phyloP scores from a whole-genome alignment of 2,888 invertebrate genomes.

The Scaptomyza reducta region DNA sequence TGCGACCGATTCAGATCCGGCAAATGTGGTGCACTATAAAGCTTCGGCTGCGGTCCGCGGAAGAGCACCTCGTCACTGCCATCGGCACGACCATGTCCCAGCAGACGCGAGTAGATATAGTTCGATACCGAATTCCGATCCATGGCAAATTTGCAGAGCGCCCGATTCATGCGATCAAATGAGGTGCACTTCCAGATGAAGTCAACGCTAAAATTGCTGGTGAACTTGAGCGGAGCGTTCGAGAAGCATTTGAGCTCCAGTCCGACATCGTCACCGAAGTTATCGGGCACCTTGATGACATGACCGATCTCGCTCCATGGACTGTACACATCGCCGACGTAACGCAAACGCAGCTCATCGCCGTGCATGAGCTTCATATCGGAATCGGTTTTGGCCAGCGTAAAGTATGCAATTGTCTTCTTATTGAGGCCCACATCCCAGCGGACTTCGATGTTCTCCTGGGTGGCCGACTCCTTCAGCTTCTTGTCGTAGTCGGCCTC shows the following conservation, averaged over 20 bases:
- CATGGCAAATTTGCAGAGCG: slow-evolving; percentile 96
- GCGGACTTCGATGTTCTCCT: slow-evolving; percentile 98
- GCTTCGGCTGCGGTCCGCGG: slow-evolving; percentile 94
- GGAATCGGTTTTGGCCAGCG: slow-evolving; percentile 97
- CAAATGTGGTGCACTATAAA: slow-evolving; percentile 98
- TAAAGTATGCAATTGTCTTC: slow-evolving; percentile 98
- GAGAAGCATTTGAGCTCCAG: slow-evolving; percentile 96
- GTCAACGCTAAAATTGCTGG: slow-evolving; percentile 98
- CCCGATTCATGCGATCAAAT: slow-evolving; percentile 98
- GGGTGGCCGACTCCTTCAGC: slow-evolving; percentile 98
- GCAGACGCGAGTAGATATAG: slow-evolving; percentile 97
- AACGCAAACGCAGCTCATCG: slow-evolving; percentile 96
- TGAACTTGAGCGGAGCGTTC: slow-evolving; percentile 96
- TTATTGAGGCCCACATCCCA: slow-evolving; percentile 99
- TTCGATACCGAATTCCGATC: slow-evolving; percentile 98
- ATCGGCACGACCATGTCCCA: slow-evolving; percentile 98
- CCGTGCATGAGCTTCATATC: slow-evolving; percentile 99
- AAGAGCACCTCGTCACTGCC: slow-evolving; percentile 97
- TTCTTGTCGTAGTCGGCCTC: slow-evolving; percentile 99
- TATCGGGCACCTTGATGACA: slow-evolving; percentile 97
- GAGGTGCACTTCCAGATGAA: slow-evolving; percentile 99
- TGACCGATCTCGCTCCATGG: slow-evolving; percentile 99
- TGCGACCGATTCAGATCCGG: slow-evolving; percentile 99
- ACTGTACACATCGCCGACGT: slow-evolving; percentile 96
- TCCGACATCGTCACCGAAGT: slow-evolving; percentile 99